phyloP scores from a whole-genome alignment of 1,140 invertebrate genomes.

The Nasonia vitripennis region DNA sequence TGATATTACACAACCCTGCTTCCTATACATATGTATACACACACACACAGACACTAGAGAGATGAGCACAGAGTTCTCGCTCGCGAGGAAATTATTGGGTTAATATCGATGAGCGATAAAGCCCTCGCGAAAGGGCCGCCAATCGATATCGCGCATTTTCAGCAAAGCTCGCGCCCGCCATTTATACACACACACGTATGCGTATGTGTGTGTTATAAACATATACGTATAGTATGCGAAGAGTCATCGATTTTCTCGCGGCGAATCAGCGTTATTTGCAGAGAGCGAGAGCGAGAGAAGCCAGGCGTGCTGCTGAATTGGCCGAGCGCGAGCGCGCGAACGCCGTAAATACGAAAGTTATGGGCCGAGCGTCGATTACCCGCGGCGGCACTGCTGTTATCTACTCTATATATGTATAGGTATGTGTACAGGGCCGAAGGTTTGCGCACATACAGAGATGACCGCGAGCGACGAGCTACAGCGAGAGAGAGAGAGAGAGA shows the following conservation, averaged over 20 bases:
- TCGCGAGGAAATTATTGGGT: slow-evolving; percentile 45
- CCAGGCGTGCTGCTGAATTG: slow-evolving; percentile 52
- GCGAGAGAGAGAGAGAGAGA: slow-evolving; percentile 48
- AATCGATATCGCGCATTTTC: slow-evolving; percentile 20
- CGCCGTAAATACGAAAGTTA: slow-evolving; percentile 61
- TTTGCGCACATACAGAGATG: not conserved
- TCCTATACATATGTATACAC: too few relatives aligned
- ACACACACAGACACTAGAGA: not conserved
- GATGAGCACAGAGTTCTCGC: slow-evolving; percentile 3
- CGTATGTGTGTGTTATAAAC: too few relatives aligned
- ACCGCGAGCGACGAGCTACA: not conserved
- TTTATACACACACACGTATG: not conserved
- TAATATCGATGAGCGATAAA: slow-evolving; percentile 41
- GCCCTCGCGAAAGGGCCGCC: not conserved
- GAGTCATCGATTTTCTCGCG: slow-evolving; percentile 53
- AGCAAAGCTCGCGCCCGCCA: not conserved
- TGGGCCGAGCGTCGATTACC: slow-evolving; percentile 42
- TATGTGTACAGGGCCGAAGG: not conserved
- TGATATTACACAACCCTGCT: slow-evolving; percentile 27
- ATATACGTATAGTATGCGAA: not conserved
- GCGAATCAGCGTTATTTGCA: slow-evolving; percentile 52
- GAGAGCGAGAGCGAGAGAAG: not conserved
- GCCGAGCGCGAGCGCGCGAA: slow-evolving; percentile 22
- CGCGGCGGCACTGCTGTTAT: not conserved
- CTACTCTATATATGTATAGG: not conserved